A percentile compares a stretch with the other conserved stretches of the same genome.
phyloP scores from a whole-genome alignment of 2,797 vertebrate genomes.

The Pantherophis vulpinus region DNA sequence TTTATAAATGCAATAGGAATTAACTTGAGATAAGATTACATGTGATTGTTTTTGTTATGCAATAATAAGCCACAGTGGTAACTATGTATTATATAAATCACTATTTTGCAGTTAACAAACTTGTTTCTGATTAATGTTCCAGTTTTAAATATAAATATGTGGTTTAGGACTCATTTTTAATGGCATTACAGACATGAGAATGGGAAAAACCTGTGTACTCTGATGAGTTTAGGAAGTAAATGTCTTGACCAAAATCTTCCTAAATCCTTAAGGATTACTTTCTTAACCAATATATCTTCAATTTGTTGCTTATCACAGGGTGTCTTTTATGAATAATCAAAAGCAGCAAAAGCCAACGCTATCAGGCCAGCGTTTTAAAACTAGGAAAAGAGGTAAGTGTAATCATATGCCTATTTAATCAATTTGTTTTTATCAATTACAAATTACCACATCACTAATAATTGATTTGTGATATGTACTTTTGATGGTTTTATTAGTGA shows the following conservation, averaged over 20 bases:
- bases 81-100: neutral
- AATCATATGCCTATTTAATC: neutral
- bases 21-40: neutral
- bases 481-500: neutral
- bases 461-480: neutral
- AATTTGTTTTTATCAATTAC: neutral
- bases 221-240: neutral
- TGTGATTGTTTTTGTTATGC: neutral
- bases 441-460: neutral
- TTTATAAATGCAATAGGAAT: neutral
- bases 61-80: neutral
- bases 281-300: constrained; percentile 7
- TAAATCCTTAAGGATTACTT: neutral
- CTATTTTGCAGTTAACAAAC: neutral
- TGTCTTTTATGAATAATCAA: constrained; percentile 99
- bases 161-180: neutral
- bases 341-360: constrained; percentile 99
- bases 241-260: neutral
- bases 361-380: constrained; percentile 99
- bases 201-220: neutral
- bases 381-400: constrained; percentile 93
- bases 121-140: neutral
- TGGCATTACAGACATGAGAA: neutral
- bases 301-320: constrained; percentile 68
- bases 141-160: neutral